Percentiles rank a stretch among this genome's conserved stretches.
phyloP scores from a whole-genome alignment of 2,113 vertebrate genomes.

The Cavia porcellus region DNA sequence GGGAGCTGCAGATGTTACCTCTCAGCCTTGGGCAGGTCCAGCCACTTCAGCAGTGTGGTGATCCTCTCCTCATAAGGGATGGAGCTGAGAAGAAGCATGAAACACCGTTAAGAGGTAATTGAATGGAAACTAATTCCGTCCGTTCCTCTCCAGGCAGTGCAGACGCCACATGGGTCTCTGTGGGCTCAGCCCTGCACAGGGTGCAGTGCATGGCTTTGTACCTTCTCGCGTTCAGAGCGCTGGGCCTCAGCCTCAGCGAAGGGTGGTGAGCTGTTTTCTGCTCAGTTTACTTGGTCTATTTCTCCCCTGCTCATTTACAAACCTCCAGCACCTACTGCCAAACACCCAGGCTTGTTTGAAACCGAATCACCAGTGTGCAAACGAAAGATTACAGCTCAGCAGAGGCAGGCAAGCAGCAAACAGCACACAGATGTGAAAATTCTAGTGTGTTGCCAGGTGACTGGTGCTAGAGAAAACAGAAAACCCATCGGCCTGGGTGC shows the following conservation, averaged over 20 bases:
- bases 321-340: neutral
- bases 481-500: neutral
- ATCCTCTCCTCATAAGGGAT: slow-evolving; percentile 85
- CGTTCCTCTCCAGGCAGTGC: neutral
- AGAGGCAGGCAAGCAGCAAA: neutral
- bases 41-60: slow-evolving; percentile 86
- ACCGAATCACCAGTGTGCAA: neutral
- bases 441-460: neutral
- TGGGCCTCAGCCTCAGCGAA: neutral
- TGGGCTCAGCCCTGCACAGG: neutral
- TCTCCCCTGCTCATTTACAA: neutral
- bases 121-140: neutral
- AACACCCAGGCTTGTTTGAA: neutral
- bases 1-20: slow-evolving; percentile 82
- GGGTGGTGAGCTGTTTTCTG: neutral
- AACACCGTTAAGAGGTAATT: neutral
- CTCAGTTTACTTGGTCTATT: neutral
- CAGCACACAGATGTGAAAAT: neutral
- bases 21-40: slow-evolving; percentile 85
- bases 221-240: neutral
- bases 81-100: slow-evolving; percentile 72
- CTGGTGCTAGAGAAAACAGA: neutral
- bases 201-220: neutral
- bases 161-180: neutral
- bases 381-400: neutral